Base-by-base conservation (phyloP, 64 coral and sea anemone species). In the Stichodactyla helianthus region DNA sequence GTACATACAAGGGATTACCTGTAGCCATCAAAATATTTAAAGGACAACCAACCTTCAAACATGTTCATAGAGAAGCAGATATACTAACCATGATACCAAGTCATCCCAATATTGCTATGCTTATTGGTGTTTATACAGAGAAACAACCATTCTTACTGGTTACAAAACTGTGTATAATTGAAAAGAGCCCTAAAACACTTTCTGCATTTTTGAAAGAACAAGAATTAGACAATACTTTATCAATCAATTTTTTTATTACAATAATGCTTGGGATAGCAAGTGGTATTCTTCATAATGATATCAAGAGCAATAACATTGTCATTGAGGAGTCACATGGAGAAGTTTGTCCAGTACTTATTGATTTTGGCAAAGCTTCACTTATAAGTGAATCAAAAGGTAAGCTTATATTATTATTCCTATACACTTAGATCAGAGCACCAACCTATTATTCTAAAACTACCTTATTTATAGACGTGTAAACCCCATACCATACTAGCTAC, bases 231-330 rank as follows among this genome's bases (percentile, higher is more conserved):
- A 51, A 50, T 15, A 12, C 2, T 12, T 18, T 79, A 50, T 79
- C 10, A 7, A 79, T 79, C 31, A 79, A 44, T 50, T 50, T 51
- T 51, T 79, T 79, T 51, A 13, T 79, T 70, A 5, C 64, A 70
- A 4, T 79, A 10, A 50, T 79, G 31, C 15, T 4, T 79, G 77
- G 15, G 15, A 79, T 79, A 51, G 59, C 51, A 54, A 61, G 67
- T 86, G 76, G 51, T 20, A 35, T 88, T 10, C 86, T 93, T 7
- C 91, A 93, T 53, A 88, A 93, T 93, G 86, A 93, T 57, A 20
- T 88, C 0, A 88, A 93, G 52, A 67, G 86, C 13, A 93, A 93
- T 55, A 93, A 93, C 53, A 26, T 93, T 25, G 91, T 88, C 27
- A 51, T 86, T 68, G 86, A 92, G 18, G 86, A 88, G 23, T 31